Conservation (phyloP, 2,113 vertebrate species). For the Acrocephalus kingi region DNA sequence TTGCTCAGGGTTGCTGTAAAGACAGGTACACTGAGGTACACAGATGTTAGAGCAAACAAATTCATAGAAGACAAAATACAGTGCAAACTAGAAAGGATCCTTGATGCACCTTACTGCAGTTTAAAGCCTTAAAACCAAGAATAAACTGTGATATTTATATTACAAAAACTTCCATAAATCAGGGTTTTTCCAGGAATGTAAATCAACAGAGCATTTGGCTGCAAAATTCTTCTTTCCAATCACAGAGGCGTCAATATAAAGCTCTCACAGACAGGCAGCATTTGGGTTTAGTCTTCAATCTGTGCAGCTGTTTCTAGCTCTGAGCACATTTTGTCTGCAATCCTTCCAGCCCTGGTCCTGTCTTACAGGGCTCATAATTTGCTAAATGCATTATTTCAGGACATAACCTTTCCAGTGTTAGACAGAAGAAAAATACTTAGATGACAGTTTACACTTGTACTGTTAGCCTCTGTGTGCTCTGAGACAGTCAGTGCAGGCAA, state of each 20-base stretch:
- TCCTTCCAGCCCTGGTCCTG: neutral
- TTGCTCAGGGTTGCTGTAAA: neutral
- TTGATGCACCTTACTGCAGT: neutral
- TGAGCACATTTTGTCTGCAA: neutral
- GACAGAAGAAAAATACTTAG: neutral
- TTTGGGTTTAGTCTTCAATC: neutral
- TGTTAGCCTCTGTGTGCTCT: neutral
- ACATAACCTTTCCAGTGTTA: conserved; percentile 3
- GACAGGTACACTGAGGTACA: neutral
- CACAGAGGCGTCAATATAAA: neutral
- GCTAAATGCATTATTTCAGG: neutral
- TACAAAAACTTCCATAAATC: neutral
- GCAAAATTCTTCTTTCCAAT: conserved; percentile 17
- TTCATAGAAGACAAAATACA: neutral
- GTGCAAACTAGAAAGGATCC: neutral
- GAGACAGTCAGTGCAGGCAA: neutral
- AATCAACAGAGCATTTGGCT: conserved; percentile 9
- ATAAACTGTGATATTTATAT: neutral
- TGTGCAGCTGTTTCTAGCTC: neutral
- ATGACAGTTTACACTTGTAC: conserved; percentile 26
- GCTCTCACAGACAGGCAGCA: neutral
- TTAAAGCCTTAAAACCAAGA: neutral
- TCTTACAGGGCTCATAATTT: neutral
- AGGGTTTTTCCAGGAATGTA: neutral
- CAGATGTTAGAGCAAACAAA: neutral